phyloP scores from a whole-genome alignment of 2,797 vertebrate species.

The Lepus oiostolus region DNA sequence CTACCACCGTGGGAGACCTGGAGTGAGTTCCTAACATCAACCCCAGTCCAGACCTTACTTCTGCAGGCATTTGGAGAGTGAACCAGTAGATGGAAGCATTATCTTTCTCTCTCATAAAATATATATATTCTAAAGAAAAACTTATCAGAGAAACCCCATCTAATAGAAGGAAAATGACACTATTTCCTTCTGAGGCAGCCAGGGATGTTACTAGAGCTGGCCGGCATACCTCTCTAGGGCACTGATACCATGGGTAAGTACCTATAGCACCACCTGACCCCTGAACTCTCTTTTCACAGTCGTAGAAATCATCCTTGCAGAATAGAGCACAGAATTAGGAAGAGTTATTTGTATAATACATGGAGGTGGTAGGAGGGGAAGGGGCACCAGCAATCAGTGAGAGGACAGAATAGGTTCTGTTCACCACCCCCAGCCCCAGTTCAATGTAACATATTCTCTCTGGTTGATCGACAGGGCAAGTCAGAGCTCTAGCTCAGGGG shows the following conservation, averaged over 20 bases:
- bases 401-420: rapidly evolving
- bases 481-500: too few relatives aligned
- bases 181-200: neutral
- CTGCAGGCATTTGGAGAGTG: too few relatives aligned
- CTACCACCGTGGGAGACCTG: too few relatives aligned
- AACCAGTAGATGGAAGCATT: too few relatives aligned
- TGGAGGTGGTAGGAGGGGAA: rapidly evolving
- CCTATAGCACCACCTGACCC: neutral
- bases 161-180: neutral
- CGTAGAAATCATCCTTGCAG: neutral
- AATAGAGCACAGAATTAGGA: neutral
- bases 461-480: rapidly evolving
- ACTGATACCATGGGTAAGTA: rapidly evolving
- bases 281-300: neutral
- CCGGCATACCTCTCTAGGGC: neutral
- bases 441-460: rapidly evolving
- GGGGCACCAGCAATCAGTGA: rapidly evolving
- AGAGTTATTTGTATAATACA: neutral
- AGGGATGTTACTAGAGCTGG: rapidly evolving
- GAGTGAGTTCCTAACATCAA: too few relatives aligned
- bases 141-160: neutral
- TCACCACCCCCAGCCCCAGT: rapidly evolving
- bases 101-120: too few relatives aligned
- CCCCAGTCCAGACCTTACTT: too few relatives aligned
- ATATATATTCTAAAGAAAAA: too few relatives aligned